These are phyloP conservation scores for Pseudomyrmex cubaensis DNA, from an alignment of 1,140 invertebrate genomes.

Conservation along the genomic window DNA sequence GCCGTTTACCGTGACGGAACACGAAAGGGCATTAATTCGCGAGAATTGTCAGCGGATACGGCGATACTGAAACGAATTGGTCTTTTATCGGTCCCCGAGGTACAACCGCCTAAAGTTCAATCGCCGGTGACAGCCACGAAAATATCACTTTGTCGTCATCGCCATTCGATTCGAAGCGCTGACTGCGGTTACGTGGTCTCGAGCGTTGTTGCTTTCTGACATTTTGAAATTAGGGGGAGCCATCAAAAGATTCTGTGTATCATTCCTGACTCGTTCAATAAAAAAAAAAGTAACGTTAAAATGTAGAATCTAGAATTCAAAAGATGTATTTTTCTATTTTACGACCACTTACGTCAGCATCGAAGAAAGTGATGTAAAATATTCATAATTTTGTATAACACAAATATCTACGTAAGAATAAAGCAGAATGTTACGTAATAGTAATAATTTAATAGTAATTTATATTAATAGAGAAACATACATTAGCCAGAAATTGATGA, in stretches of 20 bases:
- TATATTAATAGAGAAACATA: conserved; percentile 13
- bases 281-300: not conserved
- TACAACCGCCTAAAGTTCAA: conserved; percentile 75
- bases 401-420: not conserved
- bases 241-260: not conserved
- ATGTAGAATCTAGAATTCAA: not conserved
- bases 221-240: conserved; percentile 43
- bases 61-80: conserved; percentile 76
- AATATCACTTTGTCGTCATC: conserved; percentile 70
- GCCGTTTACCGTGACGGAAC: conserved; percentile 73
- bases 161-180: not conserved
- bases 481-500: not conserved
- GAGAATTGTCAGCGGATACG: conserved; percentile 65
- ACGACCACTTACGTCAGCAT: not conserved
- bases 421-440: not conserved
- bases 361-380: not conserved
- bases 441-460: not conserved
- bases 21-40: conserved; percentile 77
- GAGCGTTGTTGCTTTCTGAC: conserved; percentile 46
- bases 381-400: not conserved
- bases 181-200: conserved; percentile 15
- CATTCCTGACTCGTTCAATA: no score
- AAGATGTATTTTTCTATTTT: not conserved
- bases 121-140: conserved; percentile 70
- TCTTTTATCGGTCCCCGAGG: conserved; percentile 74